Evolutionary conservation across 2,888 invertebrate species (phyloP), one percentile per base, ranked within the genome.

Genomic region (Herminia tarsipennalis): DNA sequence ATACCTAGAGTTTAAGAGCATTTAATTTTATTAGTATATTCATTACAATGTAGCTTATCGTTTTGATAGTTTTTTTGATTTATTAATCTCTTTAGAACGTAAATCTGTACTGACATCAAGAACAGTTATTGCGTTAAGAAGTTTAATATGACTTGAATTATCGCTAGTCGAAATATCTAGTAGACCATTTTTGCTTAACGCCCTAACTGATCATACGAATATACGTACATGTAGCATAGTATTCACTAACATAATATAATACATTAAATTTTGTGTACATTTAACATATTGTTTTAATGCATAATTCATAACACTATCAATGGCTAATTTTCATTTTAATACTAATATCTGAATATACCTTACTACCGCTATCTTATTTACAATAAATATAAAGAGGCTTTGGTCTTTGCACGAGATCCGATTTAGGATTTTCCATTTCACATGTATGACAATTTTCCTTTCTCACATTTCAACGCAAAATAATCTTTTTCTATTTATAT

Each of bases 301-400:
- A 66, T 56, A 47, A 44, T 63, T 54, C 30, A 65, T 56, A 61
- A 68, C 56, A 51, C 54, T 53, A 57, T 54, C 60, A 68, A 48
- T 60, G 43, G 10, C 57, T 66, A 61, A 62, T 65, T 64, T 72
- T 70, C 61, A 62, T 55, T 66, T 48, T 54, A 44, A 54, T 40
- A 62, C 56, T 73, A 66, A 69, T 53, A 48, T 54, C 39, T 55
- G 30, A 58, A 53, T 64, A 45, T 69, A 51, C 55, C 54, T 72
- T 50, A 60, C 65, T 71, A 27, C 35, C 27, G 37, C 66, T 53
- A 62, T 72, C 72, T 77, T 75, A 61, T 73, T 71, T 69, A 80
- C 84, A 83, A 83, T 63, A 76, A 77, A 79, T 81, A 84, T 90
- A 89, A 91, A 90, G 90, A 76, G 90, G 91, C 89, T 91, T 91